A percentile compares a stretch with the other conserved stretches of the same genome.
phyloP scores from a whole-genome alignment of 2,113 vertebrate genomes.

The Oenanthe oenanthe region DNA sequence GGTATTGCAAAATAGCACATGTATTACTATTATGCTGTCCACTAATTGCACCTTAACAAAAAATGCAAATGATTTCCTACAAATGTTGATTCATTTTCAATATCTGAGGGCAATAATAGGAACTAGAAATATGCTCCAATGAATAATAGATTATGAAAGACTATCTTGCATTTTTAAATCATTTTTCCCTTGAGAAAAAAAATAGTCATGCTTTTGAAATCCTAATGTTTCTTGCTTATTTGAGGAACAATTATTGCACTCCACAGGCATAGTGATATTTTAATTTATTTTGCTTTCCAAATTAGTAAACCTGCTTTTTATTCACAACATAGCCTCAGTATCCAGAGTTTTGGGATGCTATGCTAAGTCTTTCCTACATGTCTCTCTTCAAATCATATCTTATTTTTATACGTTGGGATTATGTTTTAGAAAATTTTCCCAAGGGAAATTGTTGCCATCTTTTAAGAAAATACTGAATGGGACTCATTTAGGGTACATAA shows the following conservation, averaged over 20 bases:
- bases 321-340: not conserved
- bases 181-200: not conserved
- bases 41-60: not conserved
- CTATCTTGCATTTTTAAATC: not conserved
- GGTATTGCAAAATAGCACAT: not conserved
- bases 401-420: not conserved
- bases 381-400: not conserved
- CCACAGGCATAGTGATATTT: not conserved
- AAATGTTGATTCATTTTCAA: not conserved
- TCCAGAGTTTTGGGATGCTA: not conserved
- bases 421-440: not conserved
- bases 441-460: not conserved
- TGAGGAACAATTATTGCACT: not conserved
- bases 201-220: not conserved
- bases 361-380: not conserved
- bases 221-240: not conserved
- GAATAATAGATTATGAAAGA: not conserved
- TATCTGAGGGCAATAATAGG: not conserved
- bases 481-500: not conserved
- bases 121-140: not conserved
- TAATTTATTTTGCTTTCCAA: not conserved
- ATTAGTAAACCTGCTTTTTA: not conserved
- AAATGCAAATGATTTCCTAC: not conserved
- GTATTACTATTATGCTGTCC: not conserved
- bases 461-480: not conserved